A percentile compares a stretch with the other conserved stretches of the same genome.
phyloP scores from a whole-genome alignment of 64 coral and sea anemone species.

The Acropora tenuis region DNA sequence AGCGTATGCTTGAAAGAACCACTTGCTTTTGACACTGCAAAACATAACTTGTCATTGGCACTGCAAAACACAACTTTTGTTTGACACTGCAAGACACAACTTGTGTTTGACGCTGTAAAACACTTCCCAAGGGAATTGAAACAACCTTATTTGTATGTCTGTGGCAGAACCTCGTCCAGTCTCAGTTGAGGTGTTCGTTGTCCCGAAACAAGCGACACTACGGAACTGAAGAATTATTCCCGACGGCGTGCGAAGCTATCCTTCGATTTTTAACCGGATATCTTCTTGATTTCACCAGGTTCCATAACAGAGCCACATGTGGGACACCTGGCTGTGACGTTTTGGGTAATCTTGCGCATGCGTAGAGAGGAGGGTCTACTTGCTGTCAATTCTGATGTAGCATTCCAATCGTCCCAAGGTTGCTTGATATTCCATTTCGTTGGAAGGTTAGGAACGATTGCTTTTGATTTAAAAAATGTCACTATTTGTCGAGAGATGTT shows the following conservation, averaged over 20 bases:
- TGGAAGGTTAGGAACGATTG: conserved; percentile 82
- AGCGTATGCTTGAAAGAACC: neutral
- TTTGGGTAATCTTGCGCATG: conserved; percentile 41
- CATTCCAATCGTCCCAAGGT: conserved; percentile 65
- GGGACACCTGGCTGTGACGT: conserved; percentile 70
- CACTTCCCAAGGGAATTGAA: neutral
- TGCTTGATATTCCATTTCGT: conserved; percentile 23
- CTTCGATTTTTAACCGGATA: neutral
- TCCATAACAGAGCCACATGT: conserved; percentile 89
- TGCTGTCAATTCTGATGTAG: neutral
- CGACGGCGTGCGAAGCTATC: neutral
- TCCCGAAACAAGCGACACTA: neutral
- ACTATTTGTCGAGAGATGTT: conserved; percentile 83
- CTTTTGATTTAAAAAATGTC: conserved; percentile 71
- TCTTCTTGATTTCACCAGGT: neutral
- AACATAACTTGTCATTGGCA: neutral
- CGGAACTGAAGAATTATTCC: neutral
- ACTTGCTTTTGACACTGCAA: too few species aligned
- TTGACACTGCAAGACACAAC: too few species aligned
- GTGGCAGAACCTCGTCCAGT: neutral
- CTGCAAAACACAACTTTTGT: neutral
- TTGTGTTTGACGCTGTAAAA: too few species aligned
- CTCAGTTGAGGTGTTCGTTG: neutral
- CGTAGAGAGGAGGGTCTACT: conserved; percentile 65
- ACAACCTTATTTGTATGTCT: neutral